Evolutionary conservation across 2,113 vertebrate genomes (phyloP).

Genomic region (Bolborhynchus lineola): DNA sequence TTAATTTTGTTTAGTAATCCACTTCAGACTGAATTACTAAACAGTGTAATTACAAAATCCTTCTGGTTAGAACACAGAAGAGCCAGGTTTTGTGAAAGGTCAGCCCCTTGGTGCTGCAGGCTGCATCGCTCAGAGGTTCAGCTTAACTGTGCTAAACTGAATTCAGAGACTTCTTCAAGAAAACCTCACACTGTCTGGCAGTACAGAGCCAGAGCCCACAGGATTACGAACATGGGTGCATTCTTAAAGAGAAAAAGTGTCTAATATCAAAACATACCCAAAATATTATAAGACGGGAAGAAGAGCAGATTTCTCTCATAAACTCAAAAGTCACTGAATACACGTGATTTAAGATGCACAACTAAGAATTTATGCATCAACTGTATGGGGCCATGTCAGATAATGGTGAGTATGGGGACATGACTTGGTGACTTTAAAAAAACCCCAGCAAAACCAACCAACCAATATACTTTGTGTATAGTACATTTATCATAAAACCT

Average conservation of each 20-base stretch:
- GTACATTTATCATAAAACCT: neutral
- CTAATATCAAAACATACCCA: neutral
- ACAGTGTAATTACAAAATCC: neutral
- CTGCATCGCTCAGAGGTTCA: neutral
- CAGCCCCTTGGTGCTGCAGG: neutral
- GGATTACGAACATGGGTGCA: neutral
- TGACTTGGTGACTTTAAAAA: neutral
- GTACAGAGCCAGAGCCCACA: neutral
- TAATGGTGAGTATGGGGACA: neutral
- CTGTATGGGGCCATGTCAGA: neutral
- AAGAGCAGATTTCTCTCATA: neutral
- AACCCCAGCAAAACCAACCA: neutral
- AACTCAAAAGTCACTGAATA: neutral
- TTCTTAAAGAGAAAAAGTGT: neutral
- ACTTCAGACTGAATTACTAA: neutral
- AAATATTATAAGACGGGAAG: neutral
- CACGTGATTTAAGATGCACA: neutral
- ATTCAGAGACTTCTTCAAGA: neutral
- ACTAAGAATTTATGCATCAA: neutral
- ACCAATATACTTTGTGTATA: neutral
- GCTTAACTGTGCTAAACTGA: neutral
- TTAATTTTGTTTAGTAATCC: neutral
- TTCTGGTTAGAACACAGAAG: neutral
- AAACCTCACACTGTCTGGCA: neutral
- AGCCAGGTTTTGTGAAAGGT: neutral